Conservation (phyloP, 2,888 invertebrate genomes). For the Heliconius erato region DNA sequence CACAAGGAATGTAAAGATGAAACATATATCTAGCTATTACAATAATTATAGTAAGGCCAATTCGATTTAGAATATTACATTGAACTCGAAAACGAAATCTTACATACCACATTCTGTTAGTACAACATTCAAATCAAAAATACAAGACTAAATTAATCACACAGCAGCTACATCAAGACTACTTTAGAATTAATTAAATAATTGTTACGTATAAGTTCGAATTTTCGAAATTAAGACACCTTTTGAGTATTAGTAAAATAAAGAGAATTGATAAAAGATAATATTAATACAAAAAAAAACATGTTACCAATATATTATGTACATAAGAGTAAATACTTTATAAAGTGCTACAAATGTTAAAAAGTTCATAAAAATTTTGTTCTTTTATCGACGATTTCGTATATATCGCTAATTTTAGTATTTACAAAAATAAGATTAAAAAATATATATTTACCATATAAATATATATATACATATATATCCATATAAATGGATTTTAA, state of each 20-base stretch:
- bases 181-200: constrained; percentile 10
- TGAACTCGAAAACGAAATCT: background rate
- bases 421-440: constrained; percentile 79
- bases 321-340: constrained; percentile 41
- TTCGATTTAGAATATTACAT: constrained; percentile 1
- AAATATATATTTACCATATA: constrained; percentile 71
- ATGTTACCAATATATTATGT: constrained; percentile 40
- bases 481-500: constrained; percentile 43
- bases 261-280: constrained; percentile 24
- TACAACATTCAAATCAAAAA: background rate
- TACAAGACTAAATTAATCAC: constrained; percentile 12
- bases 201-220: background rate
- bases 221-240: background rate
- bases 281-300: constrained; percentile 9
- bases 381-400: constrained; percentile 74
- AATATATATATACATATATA: background rate
- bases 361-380: constrained; percentile 70
- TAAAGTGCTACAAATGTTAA: constrained; percentile 43
- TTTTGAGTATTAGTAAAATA: constrained; percentile 36
- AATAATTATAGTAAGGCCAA: constrained; percentile 12
- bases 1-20: constrained; percentile 12
- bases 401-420: constrained; percentile 62
- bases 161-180: constrained; percentile 13
- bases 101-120: constrained; percentile 3
- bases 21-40: constrained; percentile 4